Conservation (phyloP, 1,140 invertebrate species). For the Cyrtorhinus lividipennis region DNA sequence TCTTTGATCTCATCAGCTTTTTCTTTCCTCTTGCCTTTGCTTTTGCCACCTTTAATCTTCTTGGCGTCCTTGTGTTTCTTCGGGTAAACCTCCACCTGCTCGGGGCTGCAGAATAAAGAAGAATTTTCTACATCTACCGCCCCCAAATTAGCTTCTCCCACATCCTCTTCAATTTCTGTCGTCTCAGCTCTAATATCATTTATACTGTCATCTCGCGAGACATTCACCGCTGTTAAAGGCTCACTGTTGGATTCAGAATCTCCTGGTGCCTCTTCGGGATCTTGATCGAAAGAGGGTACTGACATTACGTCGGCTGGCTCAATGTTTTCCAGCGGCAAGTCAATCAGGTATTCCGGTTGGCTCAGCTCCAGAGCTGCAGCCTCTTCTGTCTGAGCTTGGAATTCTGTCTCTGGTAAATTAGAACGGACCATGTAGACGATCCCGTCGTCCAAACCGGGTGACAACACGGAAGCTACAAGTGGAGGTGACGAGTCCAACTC, state of each 20-base stretch:
- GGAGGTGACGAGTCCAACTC: too few relatives aligned
- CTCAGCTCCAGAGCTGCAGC: too few relatives aligned
- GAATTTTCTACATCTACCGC: too few relatives aligned
- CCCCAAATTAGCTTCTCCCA: too few relatives aligned
- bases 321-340: not conserved
- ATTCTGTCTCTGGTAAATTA: too few relatives aligned
- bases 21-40: slow-evolving; percentile 3
- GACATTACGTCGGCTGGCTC: not conserved
- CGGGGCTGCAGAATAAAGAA: too few relatives aligned
- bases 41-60: not conserved
- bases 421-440: too few relatives aligned
- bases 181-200: not conserved
- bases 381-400: too few relatives aligned
- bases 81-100: too few relatives aligned
- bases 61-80: not conserved
- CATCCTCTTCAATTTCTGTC: slow-evolving; percentile 1
- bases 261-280: not conserved
- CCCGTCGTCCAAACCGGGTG: too few relatives aligned
- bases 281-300: not conserved
- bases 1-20: too few relatives aligned
- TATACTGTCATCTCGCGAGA: not conserved
- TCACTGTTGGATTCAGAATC: slow-evolving; percentile 14
- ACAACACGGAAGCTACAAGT: too few relatives aligned
- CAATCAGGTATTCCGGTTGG: not conserved
- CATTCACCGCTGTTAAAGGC: not conserved